Evolutionary conservation across 1,140 invertebrate species (phyloP).

Genomic region (Eueides isabella): DNA sequence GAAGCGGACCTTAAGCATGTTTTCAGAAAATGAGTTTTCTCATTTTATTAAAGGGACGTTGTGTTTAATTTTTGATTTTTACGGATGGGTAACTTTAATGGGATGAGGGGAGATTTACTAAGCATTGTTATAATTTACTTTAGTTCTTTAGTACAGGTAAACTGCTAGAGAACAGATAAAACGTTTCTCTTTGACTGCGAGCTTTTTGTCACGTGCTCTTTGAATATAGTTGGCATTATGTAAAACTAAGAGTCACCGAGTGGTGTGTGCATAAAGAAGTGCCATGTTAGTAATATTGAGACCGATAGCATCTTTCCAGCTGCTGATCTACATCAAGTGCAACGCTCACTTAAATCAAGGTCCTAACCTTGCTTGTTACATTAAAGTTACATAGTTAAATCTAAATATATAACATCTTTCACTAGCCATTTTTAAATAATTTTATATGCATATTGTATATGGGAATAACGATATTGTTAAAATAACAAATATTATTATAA

Average conservation of each 20-base stretch:
- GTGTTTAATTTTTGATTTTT: conserved; percentile 34
- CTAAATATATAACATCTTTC: neutral
- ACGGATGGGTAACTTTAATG: conserved; percentile 31
- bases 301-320: conserved; percentile 18
- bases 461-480: neutral
- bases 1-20: conserved; percentile 36
- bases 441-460: no score
- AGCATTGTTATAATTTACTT: conserved; percentile 6
- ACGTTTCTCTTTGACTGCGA: neutral
- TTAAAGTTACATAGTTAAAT: neutral
- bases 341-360: neutral
- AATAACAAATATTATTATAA: neutral
- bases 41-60: conserved; percentile 30
- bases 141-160: neutral
- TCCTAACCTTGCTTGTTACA: neutral
- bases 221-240: conserved; percentile 71
- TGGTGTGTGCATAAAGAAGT: conserved; percentile 54
- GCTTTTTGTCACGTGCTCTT: conserved; percentile 10
- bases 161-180: neutral
- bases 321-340: conserved; percentile 26
- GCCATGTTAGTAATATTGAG: conserved; percentile 44
- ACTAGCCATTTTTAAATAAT: neutral
- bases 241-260: conserved; percentile 56
- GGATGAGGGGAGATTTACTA: conserved; percentile 9
- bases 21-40: conserved; percentile 42